Percentiles rank a stretch among this genome's conserved stretches.
Conservation (phyloP, 2,113 vertebrate species). For the Phyllostomus discolor region DNA sequence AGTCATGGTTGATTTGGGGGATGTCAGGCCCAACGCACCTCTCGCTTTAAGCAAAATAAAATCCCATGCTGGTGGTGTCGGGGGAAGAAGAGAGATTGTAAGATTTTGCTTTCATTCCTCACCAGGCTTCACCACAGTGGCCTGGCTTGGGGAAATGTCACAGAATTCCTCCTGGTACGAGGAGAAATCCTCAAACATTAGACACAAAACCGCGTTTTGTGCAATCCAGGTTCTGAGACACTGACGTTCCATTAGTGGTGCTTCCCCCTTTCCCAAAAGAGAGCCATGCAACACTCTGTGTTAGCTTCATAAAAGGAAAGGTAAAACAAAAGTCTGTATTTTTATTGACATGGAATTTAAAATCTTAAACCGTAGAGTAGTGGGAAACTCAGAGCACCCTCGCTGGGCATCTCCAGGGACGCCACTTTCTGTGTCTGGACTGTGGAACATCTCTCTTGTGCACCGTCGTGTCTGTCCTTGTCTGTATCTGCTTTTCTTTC, state of each 20-base stretch:
- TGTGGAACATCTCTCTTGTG: slow-evolving; percentile 87
- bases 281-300: not conserved
- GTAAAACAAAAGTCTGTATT: not conserved
- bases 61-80: too few relatives aligned
- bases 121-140: not conserved
- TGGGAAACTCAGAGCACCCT: fast-evolving
- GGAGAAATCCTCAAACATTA: not conserved
- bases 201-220: not conserved
- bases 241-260: not conserved
- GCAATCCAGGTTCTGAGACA: not conserved
- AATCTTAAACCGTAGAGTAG: not conserved
- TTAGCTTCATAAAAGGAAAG: not conserved
- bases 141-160: not conserved
- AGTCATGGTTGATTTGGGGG: not conserved
- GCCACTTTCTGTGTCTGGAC: slow-evolving; percentile 74
- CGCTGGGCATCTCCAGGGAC: too few relatives aligned
- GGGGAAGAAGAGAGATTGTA: not conserved
- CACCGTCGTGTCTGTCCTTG: slow-evolving; percentile 81
- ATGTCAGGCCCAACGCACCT: fast-evolving
- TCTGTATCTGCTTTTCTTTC: slow-evolving; percentile 57
- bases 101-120: not conserved
- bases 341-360: not conserved
- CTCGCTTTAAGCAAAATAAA: not conserved
- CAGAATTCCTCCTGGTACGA: not conserved
- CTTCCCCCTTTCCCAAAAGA: not conserved